Evolutionary conservation across 2,113 vertebrate genomes (phyloP), one percentile per base, ranked within the genome.

Genomic region (Chlorocebus sabaeus): DNA sequence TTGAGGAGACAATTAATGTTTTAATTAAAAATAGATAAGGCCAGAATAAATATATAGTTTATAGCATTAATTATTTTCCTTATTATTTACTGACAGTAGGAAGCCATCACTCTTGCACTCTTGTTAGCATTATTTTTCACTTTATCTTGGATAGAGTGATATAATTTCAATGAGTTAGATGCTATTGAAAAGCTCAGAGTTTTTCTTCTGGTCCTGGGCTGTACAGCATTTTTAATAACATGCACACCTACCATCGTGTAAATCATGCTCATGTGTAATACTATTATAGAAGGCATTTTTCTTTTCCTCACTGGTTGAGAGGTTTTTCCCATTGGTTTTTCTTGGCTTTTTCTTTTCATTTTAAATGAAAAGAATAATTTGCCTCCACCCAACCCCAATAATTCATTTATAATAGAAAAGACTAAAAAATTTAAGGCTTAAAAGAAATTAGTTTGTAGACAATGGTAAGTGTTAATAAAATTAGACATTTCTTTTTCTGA

Each of bases 1-100:
- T 96, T 97, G 79, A 89, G 45, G 35, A 93, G n/a, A 92, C 85
- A 95, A 97, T 88, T 93, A 85, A 95, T 95, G 50, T 90, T 94
- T 97, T 92, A 97, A 95, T 95, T 93, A 95, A 93, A 97, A 89
- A 35, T 89, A 88, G 57, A 73, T 38, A 80, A 78, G 20, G 13
- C 27, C 59, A 89, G 95, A 91, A 95, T 89, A 85, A 92, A 96
- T 79, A 80, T 11, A 70, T 13, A 50, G 50, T 94, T 93, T 94
- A 79, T 11, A 93, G 81, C 40, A 96, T 13, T 72, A 88, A 90
- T 97, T 95, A 88, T 57, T 87, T 82, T 45, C 70, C 27, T 97
- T 96, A 86, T 90, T 80, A 93, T 90, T 96, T 79, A 38, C 86
- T 84, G 79, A 91, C 48, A 89, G 67, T 50, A 86, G 25, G 30